Evolutionary conservation across 2,113 vertebrate species (phyloP).

Genomic region (Corydoras maculifer): DNA sequence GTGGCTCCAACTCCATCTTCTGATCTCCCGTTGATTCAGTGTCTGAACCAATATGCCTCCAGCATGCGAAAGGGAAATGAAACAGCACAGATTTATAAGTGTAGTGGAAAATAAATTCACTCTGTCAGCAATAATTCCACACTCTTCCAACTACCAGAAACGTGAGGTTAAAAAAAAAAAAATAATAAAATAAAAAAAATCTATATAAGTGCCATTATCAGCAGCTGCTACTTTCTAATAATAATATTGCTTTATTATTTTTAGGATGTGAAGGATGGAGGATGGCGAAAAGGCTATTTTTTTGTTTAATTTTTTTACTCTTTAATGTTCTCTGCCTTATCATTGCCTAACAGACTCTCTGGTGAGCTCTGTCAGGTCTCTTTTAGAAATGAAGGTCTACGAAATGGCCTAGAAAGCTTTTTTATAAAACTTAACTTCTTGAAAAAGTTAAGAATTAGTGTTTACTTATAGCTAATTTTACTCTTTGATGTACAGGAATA

Average conservation of each 20-base stretch:
- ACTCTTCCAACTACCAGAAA: constrained; percentile 4
- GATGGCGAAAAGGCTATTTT: constrained; percentile 1
- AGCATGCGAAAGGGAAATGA: not conserved
- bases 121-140: constrained; percentile 14
- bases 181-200: not conserved
- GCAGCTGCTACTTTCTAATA: not conserved
- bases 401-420: not conserved
- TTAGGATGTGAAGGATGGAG: constrained; percentile 21
- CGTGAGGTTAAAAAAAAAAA: not conserved
- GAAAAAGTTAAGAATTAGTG: no score
- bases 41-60: not conserved
- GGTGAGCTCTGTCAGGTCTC: not conserved
- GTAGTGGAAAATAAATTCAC: not conserved
- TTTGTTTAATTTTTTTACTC: constrained; percentile 16
- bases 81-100: not conserved
- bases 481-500: no score
- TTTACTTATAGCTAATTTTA: no score
- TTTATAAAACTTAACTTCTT: no score
- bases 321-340: constrained; percentile 25
- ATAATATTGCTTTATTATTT: constrained; percentile 23
- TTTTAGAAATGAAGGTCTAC: not conserved
- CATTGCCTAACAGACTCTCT: constrained; percentile 15
- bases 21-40: not conserved
- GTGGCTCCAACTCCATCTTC: constrained; percentile 1
- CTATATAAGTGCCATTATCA: constrained; percentile 14